Percentiles rank a stretch among this genome's conserved stretches.
Conservation (phyloP, 2,113 vertebrate species). For the Chrysochloris asiatica region DNA sequence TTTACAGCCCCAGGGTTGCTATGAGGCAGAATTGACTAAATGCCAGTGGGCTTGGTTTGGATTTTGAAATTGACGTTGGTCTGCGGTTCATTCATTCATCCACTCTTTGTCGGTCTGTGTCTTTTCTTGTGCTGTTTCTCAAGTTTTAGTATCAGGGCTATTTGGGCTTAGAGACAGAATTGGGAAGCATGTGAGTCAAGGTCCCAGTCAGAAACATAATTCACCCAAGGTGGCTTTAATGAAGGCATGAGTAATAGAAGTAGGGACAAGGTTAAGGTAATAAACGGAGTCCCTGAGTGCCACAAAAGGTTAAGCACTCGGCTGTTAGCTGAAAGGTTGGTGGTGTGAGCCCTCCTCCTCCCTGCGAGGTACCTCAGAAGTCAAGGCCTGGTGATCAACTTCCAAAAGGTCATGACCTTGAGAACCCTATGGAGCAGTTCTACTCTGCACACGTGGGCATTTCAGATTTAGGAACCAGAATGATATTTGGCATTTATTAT, state of each 20-base stretch:
- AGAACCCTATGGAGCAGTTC: background rate
- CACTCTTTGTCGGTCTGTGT: background rate
- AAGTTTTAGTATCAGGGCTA: constrained; percentile 1
- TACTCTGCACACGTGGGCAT: background rate
- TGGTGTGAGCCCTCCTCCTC: background rate
- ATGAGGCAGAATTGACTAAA: no score
- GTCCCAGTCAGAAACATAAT: constrained; percentile 2
- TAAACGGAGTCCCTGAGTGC: background rate
- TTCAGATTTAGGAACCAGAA: background rate
- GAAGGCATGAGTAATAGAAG: background rate
- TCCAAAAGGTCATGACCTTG: background rate
- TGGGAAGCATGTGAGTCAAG: constrained; percentile 7
- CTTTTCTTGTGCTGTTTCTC: background rate
- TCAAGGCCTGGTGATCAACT: background rate
- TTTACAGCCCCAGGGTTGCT: no score
- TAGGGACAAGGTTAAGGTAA: background rate
- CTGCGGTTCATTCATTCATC: no score
- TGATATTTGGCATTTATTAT: background rate
- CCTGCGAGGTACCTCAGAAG: background rate
- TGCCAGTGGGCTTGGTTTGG: no score
- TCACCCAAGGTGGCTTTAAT: background rate
- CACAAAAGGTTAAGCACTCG: background rate
- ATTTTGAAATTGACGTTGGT: no score
- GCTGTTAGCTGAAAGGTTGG: background rate
- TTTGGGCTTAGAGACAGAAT: background rate